Base-by-base conservation (phyloP, 2,113 vertebrate species). In the Albula goreensis region DNA sequence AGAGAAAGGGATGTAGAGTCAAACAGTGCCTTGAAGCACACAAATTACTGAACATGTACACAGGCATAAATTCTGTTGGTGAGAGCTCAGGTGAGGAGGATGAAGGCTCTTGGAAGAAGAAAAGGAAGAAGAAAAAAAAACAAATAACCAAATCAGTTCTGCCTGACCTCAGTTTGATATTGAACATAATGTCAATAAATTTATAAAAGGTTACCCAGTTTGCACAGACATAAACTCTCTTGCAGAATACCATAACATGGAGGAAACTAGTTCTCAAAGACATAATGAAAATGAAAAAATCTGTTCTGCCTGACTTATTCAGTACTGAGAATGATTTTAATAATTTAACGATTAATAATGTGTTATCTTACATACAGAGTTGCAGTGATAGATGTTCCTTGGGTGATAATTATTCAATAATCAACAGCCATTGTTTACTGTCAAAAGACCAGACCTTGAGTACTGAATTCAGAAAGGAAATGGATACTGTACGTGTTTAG, bases 21-120 rank as follows among this genome's bases (percentile, higher is more conserved):
- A 90, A 90, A 70, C 88, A 78, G 53, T 66, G 86, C 80, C 86
- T 89, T 85, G 80, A 88, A 87, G 89, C 83, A 78, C 81, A 89
- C 81, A 87, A 85, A 89, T 91, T 79, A 87, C 87, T 50, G 51
- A 63, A 83, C 79, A 53, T 60, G 83, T 85, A 85, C 84, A 66
- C 31, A 60, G 5, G 31, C 81, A 49, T 15, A 11, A 7, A 41
- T 53, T 79, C 31, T 57, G 22, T 66, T 1, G n/a, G 50, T 15
- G 12, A 74, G 31, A 9, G 70, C 70, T 74, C 10, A 4, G 8
- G 5, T 8, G 22, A 31, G 70, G 70, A n/a, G 17, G 70, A 74
- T n/a, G 2, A 9, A 10, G 70, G 31, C 70, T 31, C 70, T 74
- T 8, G 9, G 7, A 56, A 56, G 12, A 56, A 56, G 53, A 56